Evolutionary conservation across 2,797 vertebrate genomes (phyloP).

Genomic region (Gallirallus australis): DNA sequence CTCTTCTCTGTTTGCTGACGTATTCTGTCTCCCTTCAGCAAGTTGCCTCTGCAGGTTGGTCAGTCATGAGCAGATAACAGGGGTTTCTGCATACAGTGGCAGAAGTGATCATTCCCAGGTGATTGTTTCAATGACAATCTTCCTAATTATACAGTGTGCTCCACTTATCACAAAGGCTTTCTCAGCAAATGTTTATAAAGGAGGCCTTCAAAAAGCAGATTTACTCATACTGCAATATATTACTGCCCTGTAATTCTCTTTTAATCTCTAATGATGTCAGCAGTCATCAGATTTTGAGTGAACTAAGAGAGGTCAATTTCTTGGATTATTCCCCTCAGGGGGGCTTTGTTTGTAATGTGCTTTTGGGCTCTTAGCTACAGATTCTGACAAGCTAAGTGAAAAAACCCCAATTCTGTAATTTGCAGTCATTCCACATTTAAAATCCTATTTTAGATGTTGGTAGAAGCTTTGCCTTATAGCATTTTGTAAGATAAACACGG

Average conservation of each 20-base stretch:
- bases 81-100: background rate
- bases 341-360: slow-evolving; percentile 28
- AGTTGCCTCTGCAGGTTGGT: background rate
- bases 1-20: background rate
- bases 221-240: slow-evolving; percentile 15
- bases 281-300: slow-evolving; percentile 49
- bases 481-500: background rate
- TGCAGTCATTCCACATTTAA: background rate
- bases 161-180: background rate
- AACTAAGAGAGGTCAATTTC: slow-evolving; percentile 17
- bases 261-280: slow-evolving; percentile 41
- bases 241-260: slow-evolving; percentile 31
- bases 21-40: background rate
- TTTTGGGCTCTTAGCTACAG: slow-evolving; percentile 20
- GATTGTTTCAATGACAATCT: background rate
- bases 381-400: slow-evolving; percentile 40
- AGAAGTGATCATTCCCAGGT: background rate
- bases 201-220: slow-evolving; percentile 30
- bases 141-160: background rate
- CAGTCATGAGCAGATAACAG: background rate
- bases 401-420: slow-evolving; percentile 3
- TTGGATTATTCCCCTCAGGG: slow-evolving; percentile 16
- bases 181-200: slow-evolving; percentile 12
- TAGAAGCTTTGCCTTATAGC: background rate
- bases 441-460: background rate